Percentiles rank a stretch among this genome's conserved stretches.
Conservation (phyloP, 1,140 invertebrate genomes). For the Halotydeus destructor region DNA sequence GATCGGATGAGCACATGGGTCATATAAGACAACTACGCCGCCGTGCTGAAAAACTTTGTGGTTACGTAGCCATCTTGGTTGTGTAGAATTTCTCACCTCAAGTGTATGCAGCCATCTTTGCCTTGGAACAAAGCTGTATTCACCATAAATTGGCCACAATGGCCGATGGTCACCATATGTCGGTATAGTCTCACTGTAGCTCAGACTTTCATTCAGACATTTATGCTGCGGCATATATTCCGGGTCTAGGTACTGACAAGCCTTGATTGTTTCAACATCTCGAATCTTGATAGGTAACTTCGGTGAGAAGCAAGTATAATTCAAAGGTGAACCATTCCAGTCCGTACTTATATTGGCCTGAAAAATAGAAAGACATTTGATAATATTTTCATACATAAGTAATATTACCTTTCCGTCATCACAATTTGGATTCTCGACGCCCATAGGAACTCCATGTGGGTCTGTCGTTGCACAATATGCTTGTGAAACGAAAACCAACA, state of each 20-base stretch:
- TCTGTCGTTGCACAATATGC: too few species aligned
- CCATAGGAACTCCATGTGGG: constrained; percentile 32
- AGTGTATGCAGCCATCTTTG: constrained; percentile 67
- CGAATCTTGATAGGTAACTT: constrained; percentile 25
- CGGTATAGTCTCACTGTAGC: constrained; percentile 39
- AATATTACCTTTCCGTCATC: constrained; percentile 42
- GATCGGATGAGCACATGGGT: constrained; percentile 53
- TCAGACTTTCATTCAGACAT: constrained; percentile 44
- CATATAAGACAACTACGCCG: constrained; percentile 58
- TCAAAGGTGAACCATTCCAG: constrained; percentile 39
- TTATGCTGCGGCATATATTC: constrained; percentile 39
- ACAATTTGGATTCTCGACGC: constrained; percentile 30
- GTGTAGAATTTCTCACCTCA: constrained; percentile 32
- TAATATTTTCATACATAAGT: too few species aligned
- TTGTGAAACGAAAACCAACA: too few species aligned
- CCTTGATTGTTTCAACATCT: constrained; percentile 27
- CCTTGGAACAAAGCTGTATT: constrained; percentile 53
- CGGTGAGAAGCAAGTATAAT: constrained; percentile 40
- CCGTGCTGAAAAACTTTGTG: constrained; percentile 38
- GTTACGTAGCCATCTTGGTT: not conserved
- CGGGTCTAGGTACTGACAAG: constrained; percentile 35
- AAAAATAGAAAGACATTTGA: constrained; percentile 21
- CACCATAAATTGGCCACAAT: constrained; percentile 56
- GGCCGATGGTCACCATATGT: constrained; percentile 53
- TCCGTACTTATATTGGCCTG: constrained; percentile 45